Base-by-base conservation (phyloP, 2,113 vertebrate species). In the Cacatua alba region DNA sequence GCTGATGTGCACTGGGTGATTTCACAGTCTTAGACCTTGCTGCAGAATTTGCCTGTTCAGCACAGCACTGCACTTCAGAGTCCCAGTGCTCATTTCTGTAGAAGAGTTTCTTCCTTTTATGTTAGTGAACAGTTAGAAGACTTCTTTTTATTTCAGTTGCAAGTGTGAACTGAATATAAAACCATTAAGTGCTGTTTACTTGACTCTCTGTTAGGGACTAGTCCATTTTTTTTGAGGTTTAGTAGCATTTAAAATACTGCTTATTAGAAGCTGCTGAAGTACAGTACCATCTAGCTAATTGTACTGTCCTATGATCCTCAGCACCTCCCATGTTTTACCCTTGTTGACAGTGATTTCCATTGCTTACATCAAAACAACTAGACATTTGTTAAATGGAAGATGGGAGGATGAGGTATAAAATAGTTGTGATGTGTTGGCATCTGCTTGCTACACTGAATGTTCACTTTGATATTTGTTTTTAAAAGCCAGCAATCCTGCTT, bases 111-210 rank as follows among this genome's bases (percentile, higher is more conserved):
- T 93, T 92, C 75, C 51, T 88, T 94, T 94, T 88, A 82, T 88
- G 48, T 88, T 86, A 75, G 64, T 59, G 71, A 86, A 60, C 51
- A 91, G 69, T 92, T 93, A 82, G n/a, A 92, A 92, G 71, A 77
- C 59, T 84, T 93, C 43, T 17, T 86, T 94, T 90, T 68, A 64
- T 79, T 86, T 79, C 52, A 74, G 20, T 93, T 64, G 17, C 46
- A 90, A 83, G 21, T 67, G 46, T 86, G 88, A 96, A 86, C 82
- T 86, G 76, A 93, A 84, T 95, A 68, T 86, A 83, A 94, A 90
- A 48, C 77, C 11, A 14, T 71, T 10, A 71, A 83, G 80, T 84
- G 43, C 24, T 90, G 26, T 59, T 95, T 92, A 72, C 59, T 88
- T 90, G 75, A 74, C 23, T 86, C 5, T 63, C 43, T 62, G 17